Evolutionary conservation across 1,140 invertebrate species (phyloP).

Genomic region (Drosophila nigromelanica): DNA sequence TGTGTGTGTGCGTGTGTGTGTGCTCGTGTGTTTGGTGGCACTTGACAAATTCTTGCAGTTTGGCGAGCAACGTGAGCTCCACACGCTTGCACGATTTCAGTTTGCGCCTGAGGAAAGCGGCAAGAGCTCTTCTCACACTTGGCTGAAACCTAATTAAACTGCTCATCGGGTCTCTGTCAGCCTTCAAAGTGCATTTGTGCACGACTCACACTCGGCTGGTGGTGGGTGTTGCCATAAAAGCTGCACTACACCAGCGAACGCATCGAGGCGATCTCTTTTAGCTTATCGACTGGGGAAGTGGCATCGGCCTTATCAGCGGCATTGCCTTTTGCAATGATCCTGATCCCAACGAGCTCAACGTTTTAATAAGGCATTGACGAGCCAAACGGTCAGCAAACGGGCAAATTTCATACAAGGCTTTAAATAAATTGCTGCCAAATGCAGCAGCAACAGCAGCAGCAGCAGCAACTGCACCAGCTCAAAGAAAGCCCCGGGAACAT

Average conservation of each 20-base stretch:
- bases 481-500: slow-evolving; percentile 12
- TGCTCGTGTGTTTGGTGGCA: slow-evolving; percentile 45
- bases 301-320: slow-evolving; percentile 31
- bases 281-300: slow-evolving; percentile 15
- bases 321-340: slow-evolving; percentile 29
- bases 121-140: slow-evolving; percentile 40
- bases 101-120: slow-evolving; percentile 47
- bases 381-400: slow-evolving; percentile 13
- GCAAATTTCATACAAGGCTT: slow-evolving; percentile 58
- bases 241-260: slow-evolving; percentile 3
- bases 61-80: slow-evolving; percentile 64
- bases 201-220: slow-evolving; percentile 6
- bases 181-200: not conserved
- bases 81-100: slow-evolving; percentile 47
- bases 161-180: slow-evolving; percentile 20
- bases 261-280: slow-evolving; percentile 16
- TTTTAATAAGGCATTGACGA: slow-evolving; percentile 45
- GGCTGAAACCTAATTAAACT: slow-evolving; percentile 53
- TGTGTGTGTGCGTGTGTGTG: slow-evolving; percentile 24
- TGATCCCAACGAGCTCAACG: slow-evolving; percentile 27
- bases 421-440: slow-evolving; percentile 61
- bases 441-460: slow-evolving; percentile 20
- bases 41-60: slow-evolving; percentile 78
- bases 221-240: slow-evolving; percentile 23
- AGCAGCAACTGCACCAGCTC: slow-evolving; percentile 6